Evolutionary conservation across 2,888 invertebrate genomes (phyloP).

Genomic region (Hemistola chrysoprasaria): DNA sequence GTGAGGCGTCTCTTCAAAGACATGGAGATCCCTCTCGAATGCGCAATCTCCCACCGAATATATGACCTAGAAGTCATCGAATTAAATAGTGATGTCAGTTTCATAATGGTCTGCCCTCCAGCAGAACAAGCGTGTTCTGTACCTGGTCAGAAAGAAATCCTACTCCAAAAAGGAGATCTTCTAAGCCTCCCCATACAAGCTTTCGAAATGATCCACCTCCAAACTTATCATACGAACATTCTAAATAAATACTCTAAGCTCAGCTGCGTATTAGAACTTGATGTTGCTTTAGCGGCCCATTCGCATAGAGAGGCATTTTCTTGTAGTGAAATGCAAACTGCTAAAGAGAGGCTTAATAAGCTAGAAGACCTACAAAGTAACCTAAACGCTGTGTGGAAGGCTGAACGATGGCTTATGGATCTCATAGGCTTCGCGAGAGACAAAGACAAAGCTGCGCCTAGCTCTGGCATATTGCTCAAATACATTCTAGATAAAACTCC

Average conservation of each 20-base stretch:
- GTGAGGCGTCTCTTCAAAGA: conserved; percentile 89
- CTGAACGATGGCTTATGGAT: conserved; percentile 97
- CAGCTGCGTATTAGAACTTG: conserved; percentile 96
- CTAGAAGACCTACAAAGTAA: conserved; percentile 92
- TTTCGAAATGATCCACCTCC: conserved; percentile 96
- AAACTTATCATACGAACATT: conserved; percentile 95
- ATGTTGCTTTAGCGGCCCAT: conserved; percentile 95
- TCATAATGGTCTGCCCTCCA: conserved; percentile 95
- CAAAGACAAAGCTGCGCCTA: conserved; percentile 67
- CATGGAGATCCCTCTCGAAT: conserved; percentile 89
- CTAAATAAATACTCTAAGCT: conserved; percentile 95
- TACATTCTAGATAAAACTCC: conserved; percentile 63
- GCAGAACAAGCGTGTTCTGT: conserved; percentile 96
- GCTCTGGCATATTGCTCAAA: conserved; percentile 76
- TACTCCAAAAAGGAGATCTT: conserved; percentile 92
- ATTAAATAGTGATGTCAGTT: conserved; percentile 93
- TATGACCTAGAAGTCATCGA: conserved; percentile 98
- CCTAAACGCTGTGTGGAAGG: conserved; percentile 95
- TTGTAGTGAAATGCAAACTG: conserved; percentile 90
- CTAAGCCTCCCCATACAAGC: conserved; percentile 96
- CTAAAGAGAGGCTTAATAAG: conserved; percentile 91
- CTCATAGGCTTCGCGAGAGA: conserved; percentile 97
- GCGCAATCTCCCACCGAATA: conserved; percentile 88
- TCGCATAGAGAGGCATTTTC: conserved; percentile 97
- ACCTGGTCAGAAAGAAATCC: conserved; percentile 92